Conservation (phyloP, 2,888 invertebrate species). For the Mechanitis messenoides region DNA sequence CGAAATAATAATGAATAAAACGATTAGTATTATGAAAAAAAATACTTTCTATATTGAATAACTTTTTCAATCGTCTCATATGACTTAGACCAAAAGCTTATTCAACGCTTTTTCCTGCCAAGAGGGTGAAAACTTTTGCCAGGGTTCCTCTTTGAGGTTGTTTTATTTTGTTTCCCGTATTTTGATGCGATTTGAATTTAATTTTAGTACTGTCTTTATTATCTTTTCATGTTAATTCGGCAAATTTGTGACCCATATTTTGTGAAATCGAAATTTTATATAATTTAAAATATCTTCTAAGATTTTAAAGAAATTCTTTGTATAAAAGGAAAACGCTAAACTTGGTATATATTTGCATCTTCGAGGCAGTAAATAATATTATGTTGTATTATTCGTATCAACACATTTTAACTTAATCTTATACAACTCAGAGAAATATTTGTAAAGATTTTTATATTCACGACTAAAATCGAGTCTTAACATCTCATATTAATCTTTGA, state of each 20-base stretch:
- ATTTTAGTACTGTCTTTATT: conserved; percentile 22
- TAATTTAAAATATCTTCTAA: background rate
- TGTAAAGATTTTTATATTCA: background rate
- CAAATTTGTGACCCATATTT: conserved; percentile 10
- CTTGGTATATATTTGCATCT: no score
- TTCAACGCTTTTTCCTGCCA: conserved; percentile 48
- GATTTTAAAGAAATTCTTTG: background rate
- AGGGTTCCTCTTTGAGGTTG: conserved; percentile 30
- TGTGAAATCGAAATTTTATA: background rate
- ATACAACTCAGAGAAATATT: background rate
- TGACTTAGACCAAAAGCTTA: conserved; percentile 31
- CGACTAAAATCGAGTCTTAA: background rate
- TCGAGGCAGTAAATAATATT: background rate
- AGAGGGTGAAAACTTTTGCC: conserved; percentile 55
- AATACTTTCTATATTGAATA: background rate
- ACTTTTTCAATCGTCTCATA: conserved; percentile 8
- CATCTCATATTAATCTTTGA: conserved; percentile 11
- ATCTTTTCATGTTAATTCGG: conserved; percentile 16
- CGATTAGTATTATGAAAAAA: no score
- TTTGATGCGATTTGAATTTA: conserved; percentile 24
- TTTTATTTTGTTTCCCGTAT: conserved; percentile 20
- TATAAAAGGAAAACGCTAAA: no score
- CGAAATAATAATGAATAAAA: no score
- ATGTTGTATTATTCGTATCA: no score
- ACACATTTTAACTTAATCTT: background rate